Base-by-base conservation (phyloP, 2,797 vertebrate genomes). In the Eulemur coronatus region DNA sequence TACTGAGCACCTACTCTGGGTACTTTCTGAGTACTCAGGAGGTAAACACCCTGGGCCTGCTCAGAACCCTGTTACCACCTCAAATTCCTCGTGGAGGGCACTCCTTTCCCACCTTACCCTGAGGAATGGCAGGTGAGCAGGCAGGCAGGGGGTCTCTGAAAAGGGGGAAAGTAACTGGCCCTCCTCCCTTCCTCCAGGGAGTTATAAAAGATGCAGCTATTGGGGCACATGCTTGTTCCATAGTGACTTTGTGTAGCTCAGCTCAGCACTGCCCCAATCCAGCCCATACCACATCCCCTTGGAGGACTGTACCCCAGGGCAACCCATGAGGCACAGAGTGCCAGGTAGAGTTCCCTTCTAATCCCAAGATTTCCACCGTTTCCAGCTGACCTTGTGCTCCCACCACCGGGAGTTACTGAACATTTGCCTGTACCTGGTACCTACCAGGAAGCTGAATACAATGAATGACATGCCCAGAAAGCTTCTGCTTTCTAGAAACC, bases 1-100 rank as follows among this genome's bases (percentile, higher is more conserved):
- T 90, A 96, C 33, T 67, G 85, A 97, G 90, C 80, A 93, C 41
- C 65, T 97, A 97, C 48, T 69, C 67, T 92, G 65, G 84, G 88
- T 89, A 63, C 84, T 87, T 81, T 69, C 65, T 95, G 76, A 84
- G 17, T 86, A 78, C 35, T 61, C 46, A 90, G 67, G 52, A 95
- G 80, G 72, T 41, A 95, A 92, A 91, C n/a, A 72, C 59, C 15
- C 13, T 79, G 38, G 69, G 61, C n/a, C 65, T 72, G 18, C 35
- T 89, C 70, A 67, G 80, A 95, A 76, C 26, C 63, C 50, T 70
- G 63, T 63, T n/a, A 33, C 24, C 69, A 93, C 38, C 20, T 79
- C 57, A 38, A 73, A 72, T 72, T 84, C 38, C 55, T 50, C 48
- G 33, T 33, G 69, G 46, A 30, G 59, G 46, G 55, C 17, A 81